A percentile compares a stretch with the other conserved stretches of the same genome.
Evolutionary conservation across 2,113 vertebrate genomes (phyloP).

Genomic region (Pteropus alecto): DNA sequence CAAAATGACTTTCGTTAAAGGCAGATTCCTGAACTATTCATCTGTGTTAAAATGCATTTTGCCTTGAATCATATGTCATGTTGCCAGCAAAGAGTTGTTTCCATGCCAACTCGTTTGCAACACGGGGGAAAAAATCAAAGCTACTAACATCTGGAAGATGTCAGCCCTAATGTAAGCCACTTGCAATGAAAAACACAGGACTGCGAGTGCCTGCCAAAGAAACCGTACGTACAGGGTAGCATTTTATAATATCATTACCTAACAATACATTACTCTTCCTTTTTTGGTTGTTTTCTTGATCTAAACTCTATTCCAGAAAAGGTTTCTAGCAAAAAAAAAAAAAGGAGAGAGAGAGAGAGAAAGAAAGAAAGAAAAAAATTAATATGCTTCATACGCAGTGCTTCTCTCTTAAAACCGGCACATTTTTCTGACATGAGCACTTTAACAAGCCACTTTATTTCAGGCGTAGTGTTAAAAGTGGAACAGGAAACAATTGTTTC

Average conservation of each 20-base stretch:
- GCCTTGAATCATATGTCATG: constrained; percentile 89
- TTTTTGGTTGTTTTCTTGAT: constrained; percentile 77
- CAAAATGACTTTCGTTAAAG: constrained; percentile 86
- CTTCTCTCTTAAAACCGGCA: constrained; percentile 61
- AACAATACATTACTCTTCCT: constrained; percentile 76
- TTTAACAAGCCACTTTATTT: constrained; percentile 46
- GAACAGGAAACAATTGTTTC: constrained; percentile 68
- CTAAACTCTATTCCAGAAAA: constrained; percentile 72
- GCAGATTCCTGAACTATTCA: constrained; percentile 87
- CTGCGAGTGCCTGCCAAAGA: constrained; percentile 82
- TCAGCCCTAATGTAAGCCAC: constrained; percentile 84
- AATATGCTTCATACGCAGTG: constrained; percentile 62
- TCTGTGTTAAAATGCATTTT: constrained; percentile 89
- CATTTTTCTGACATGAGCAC: constrained; percentile 63
- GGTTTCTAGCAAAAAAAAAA: constrained; percentile 43
- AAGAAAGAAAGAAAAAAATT: not conserved
- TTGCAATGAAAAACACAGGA: constrained; percentile 83
- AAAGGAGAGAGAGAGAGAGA: too few species aligned
- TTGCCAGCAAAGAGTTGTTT: constrained; percentile 89
- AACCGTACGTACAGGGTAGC: constrained; percentile 75
- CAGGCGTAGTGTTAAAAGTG: not conserved
- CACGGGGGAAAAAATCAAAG: constrained; percentile 84
- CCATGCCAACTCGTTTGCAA: constrained; percentile 91
- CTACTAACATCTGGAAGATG: constrained; percentile 89
- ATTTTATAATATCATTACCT: constrained; percentile 79